Base-by-base conservation (phyloP, 1,140 invertebrate species). In the Lordiphosa mommai region DNA sequence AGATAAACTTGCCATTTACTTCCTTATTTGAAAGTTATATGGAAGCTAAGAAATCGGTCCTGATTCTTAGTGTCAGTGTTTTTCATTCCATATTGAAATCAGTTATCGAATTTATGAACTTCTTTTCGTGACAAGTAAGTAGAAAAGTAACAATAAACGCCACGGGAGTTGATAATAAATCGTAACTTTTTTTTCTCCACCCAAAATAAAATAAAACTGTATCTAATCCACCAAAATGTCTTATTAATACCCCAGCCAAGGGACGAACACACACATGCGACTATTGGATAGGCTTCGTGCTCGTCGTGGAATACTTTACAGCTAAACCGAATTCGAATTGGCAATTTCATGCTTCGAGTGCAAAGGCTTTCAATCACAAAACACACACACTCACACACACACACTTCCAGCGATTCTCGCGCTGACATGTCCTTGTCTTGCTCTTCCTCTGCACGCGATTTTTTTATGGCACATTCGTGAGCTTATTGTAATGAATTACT, bases 401-500 rank as follows among this genome's bases (percentile, higher is more conserved):
- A 37, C 0, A 34, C 10, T 6, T 38, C 14, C 20, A 23, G 20
- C 20, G 5, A 23, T n/a, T n/a, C 23, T 23, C n/a, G 3, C 32
- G 17, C 12, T 27, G 20, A 43, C 40, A 43, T 43, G 40, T 43
- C 20, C 40, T 43, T 43, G 20, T 43, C 40, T 46, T 10, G 7
- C 4, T 40, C 34, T 30, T 13, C 14, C 17, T 50, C 61, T 63
- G 51, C 20, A 23, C 20, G 20, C 20, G 20, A 23, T 4, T 76
- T 84, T 87, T 87, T 87, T 87, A 87, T 87, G 86, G 85, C 85
- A 85, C 66, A 87, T 73, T 87, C 85, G 79, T 87, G 80, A 87
- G 85, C 80, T 87, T 87, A 87, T 87, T 87, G 85, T 87, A 87
- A 87, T 87, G 85, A 87, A 87, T 87, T 87, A 79, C 85, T 66